These are phyloP conservation scores for Remorina albescens DNA, from an alignment of 2,797 vertebrate genomes.

Conservation along the genomic window DNA sequence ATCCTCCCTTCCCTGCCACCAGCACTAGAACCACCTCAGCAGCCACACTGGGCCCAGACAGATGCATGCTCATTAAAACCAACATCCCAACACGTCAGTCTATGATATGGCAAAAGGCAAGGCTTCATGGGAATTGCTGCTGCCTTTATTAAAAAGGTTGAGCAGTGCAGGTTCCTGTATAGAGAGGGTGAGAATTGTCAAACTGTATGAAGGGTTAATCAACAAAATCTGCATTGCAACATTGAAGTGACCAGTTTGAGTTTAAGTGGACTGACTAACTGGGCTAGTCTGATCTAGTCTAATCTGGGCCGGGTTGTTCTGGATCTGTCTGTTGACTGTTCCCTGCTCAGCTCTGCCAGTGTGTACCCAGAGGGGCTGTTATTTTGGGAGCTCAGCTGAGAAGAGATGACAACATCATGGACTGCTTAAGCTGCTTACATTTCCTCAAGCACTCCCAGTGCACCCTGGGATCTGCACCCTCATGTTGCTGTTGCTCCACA, in stretches of 20 bases:
- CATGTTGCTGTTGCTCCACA: constrained; percentile 52
- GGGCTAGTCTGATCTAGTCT: constrained; percentile 69
- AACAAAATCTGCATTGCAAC: constrained; percentile 30
- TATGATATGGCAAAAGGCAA: constrained; percentile 39
- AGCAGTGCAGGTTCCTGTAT: constrained; percentile 17
- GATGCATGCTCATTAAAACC: constrained; percentile 44
- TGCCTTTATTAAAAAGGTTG: constrained; percentile 12
- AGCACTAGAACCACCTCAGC: constrained; percentile 24
- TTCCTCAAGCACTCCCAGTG: constrained; percentile 76
- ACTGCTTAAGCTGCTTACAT: constrained; percentile 82
- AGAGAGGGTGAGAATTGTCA: constrained; percentile 11
- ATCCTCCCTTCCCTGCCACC: constrained; percentile 44
- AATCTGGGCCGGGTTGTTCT: constrained; percentile 78
- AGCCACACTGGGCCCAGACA: constrained; percentile 32
- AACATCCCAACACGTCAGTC: constrained; percentile 35
- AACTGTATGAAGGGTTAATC: background rate
- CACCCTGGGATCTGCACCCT: constrained; percentile 71
- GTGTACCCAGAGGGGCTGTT: constrained; percentile 79
- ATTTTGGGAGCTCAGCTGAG: constrained; percentile 84
- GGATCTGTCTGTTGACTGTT: constrained; percentile 76
- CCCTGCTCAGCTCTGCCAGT: constrained; percentile 71
- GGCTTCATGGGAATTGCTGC: constrained; percentile 40
- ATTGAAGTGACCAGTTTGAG: constrained; percentile 55
- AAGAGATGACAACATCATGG: constrained; percentile 82
- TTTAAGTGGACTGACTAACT: constrained; percentile 60